phyloP scores from a whole-genome alignment of 2,888 invertebrate species.

The Cactoblastis cactorum region DNA sequence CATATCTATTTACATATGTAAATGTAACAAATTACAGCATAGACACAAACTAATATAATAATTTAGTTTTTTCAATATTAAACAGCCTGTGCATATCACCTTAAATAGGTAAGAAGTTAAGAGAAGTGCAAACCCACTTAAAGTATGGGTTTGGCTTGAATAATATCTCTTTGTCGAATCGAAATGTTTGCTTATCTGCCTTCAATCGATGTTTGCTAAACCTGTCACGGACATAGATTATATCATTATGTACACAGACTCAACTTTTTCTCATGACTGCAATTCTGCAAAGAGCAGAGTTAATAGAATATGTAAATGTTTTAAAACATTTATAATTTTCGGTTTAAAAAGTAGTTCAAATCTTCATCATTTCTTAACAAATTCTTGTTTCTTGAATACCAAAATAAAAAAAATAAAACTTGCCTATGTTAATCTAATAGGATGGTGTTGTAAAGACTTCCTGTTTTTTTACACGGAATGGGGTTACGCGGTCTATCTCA shows the following conservation, averaged over 20 bases:
- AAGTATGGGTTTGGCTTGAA: constrained; percentile 11
- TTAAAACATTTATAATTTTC: too few relatives aligned
- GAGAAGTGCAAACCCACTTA: neutral
- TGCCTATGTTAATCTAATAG: constrained; percentile 18
- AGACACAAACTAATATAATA: too few relatives aligned
- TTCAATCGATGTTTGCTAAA: constrained; percentile 9
- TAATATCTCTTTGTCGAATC: constrained; percentile 13
- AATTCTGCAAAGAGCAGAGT: neutral
- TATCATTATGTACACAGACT: constrained; percentile 10
- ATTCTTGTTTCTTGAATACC: too few relatives aligned
- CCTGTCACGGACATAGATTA: neutral
- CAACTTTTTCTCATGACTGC: neutral
- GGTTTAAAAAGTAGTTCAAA: too few relatives aligned
- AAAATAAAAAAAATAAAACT: neutral
- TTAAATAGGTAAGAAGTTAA: neutral
- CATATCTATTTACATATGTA: too few relatives aligned
- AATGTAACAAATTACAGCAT: too few relatives aligned
- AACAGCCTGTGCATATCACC: neutral
- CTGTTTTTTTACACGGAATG: constrained; percentile 53
- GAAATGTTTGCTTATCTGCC: constrained; percentile 9
- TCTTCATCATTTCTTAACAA: too few relatives aligned
- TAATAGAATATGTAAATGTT: neutral
- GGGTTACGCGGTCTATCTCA: constrained; percentile 51
- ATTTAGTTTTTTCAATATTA: neutral
- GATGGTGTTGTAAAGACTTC: constrained; percentile 41